Conservation (phyloP, 2,113 vertebrate genomes). For the Hippocampus mohnikei region DNA sequence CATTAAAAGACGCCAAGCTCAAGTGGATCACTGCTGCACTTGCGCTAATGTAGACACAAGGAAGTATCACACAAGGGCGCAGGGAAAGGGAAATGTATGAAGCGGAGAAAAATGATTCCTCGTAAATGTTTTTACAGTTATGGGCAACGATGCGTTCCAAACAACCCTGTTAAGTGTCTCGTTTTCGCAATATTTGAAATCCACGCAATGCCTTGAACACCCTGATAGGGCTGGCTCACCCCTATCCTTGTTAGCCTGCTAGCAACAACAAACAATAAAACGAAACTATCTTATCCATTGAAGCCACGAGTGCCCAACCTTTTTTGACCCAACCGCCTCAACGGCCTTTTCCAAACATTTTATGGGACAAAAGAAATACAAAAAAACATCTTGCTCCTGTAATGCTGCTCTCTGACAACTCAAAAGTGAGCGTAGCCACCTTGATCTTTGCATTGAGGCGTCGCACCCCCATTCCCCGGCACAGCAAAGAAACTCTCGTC, state of each 20-base stretch:
- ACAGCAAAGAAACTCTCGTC: not conserved
- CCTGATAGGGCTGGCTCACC: too few relatives aligned
- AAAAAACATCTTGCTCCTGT: too few relatives aligned
- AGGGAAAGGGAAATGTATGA: slow-evolving; percentile 6
- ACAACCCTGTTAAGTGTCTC: not conserved
- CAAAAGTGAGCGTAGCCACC: not conserved
- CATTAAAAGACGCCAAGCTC: slow-evolving; percentile 70
- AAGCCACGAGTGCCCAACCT: too few relatives aligned
- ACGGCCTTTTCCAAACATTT: too few relatives aligned
- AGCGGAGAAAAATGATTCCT: not conserved
- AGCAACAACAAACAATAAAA: not conserved
- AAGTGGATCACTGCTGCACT: slow-evolving; percentile 65
- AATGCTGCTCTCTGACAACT: not conserved
- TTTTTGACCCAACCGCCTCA: not conserved
- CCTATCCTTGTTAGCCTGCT: too few relatives aligned
- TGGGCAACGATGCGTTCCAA: not conserved
- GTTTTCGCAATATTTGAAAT: not conserved
- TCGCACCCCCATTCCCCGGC: not conserved
- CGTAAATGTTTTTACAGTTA: not conserved
- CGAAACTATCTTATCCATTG: not conserved
- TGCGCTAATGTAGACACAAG: slow-evolving; percentile 75
- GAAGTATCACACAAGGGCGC: slow-evolving; percentile 58
- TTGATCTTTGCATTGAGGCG: not conserved
- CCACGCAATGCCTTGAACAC: too few relatives aligned
- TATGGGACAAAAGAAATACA: too few relatives aligned